Evolutionary conservation across 2,113 vertebrate genomes (phyloP).

Genomic region (Halcyon senegalensis): DNA sequence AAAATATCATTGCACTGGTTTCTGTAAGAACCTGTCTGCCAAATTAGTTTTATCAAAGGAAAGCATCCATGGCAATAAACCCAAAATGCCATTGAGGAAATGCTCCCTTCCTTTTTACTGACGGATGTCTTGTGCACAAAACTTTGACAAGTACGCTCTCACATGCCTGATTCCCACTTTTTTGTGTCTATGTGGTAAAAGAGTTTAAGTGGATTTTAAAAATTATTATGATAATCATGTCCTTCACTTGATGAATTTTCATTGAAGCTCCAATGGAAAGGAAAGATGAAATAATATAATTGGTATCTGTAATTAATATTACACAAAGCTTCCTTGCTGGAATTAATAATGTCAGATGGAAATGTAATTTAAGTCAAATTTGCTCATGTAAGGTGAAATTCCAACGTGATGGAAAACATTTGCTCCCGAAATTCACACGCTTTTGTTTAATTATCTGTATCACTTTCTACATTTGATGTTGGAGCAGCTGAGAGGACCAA

Average conservation of each 20-base stretch:
- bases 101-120: slow-evolving; percentile 10
- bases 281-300: slow-evolving; percentile 75
- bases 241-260: slow-evolving; percentile 74
- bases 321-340: slow-evolving; percentile 74
- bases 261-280: slow-evolving; percentile 75
- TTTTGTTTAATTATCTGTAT: slow-evolving; percentile 76
- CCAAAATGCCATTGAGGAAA: background rate
- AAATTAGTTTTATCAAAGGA: background rate
- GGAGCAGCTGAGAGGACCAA: slow-evolving; percentile 50
- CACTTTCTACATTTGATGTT: slow-evolving; percentile 54
- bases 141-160: slow-evolving; percentile 45
- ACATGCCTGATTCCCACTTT: slow-evolving; percentile 1
- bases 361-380: slow-evolving; percentile 78
- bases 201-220: slow-evolving; percentile 32
- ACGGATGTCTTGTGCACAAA: slow-evolving; percentile 6
- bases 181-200: background rate
- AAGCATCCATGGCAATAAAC: background rate
- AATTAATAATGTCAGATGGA: slow-evolving; percentile 76
- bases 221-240: slow-evolving; percentile 73
- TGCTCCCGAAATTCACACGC: slow-evolving; percentile 68
- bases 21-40: background rate
- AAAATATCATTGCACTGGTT: background rate
- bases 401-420: slow-evolving; percentile 71
- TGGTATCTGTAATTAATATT: slow-evolving; percentile 76
- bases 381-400: slow-evolving; percentile 74